Base-by-base conservation (phyloP, 1,140 invertebrate genomes). In the Heliconius hewitsoni region DNA sequence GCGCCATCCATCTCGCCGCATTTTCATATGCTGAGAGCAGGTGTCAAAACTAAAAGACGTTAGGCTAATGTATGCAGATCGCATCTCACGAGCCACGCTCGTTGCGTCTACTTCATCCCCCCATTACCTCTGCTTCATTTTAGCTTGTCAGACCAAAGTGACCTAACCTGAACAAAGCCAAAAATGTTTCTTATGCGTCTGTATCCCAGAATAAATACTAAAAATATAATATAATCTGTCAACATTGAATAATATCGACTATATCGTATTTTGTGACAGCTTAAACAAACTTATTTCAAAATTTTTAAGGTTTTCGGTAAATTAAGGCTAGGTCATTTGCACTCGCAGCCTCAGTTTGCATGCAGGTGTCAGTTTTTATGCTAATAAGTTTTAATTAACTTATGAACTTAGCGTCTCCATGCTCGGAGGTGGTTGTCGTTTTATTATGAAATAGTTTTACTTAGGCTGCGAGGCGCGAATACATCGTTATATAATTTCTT, bases 21-120 rank as follows among this genome's bases (percentile, higher is more conserved):
- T 90, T 87, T 86, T 89, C 85, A 86, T 86, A 86, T 82, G 85
- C 73, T 75, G 86, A 84, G 87, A 90, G 92, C 92, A 93, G 92
- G 92, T 93, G 92, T 93, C 91, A 93, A 91, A 93, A 93, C 91
- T 93, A 89, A 88, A 86, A 88, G 87, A 91, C 89, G 90, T 94
- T 92, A 91, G 88, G 88, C 86, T 93, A 94, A 94, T 94, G 90
- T 91, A 94, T 94, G 92, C 90, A 92, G 90, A 93, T 92, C 92
- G 91, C 91, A 92, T 89, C 89, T 89, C 88, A 85, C 83, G 85
- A 85, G 76, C 84, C 81, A 76, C 81, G 74, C 78, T 80, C 82
- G 83, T 79, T 82, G 82, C 77, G 82, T 84, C 77, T 81, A 83
- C 83, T 81, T 82, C 82, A 55, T 66, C 60, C 60, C 76, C 71